A percentile compares a stretch with the other conserved stretches of the same genome.
These are phyloP conservation scores for Gobio gobio DNA, from an alignment of 2,113 vertebrate species.

Conservation along the genomic window DNA sequence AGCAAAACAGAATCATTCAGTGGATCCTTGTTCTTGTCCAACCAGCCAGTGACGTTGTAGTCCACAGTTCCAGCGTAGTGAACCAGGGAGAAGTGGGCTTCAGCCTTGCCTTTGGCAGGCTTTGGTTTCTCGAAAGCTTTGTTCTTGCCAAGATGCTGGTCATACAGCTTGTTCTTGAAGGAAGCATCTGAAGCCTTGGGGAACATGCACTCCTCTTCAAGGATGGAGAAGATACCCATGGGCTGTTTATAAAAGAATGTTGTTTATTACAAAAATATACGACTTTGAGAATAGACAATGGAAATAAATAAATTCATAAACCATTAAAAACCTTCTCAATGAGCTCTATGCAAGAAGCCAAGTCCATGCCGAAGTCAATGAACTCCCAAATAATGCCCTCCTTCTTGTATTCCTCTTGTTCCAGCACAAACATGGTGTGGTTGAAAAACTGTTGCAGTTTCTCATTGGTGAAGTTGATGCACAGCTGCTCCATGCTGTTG, in stretches of 20 bases:
- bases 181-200: conserved; percentile 71
- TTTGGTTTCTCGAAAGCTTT: too few relatives aligned
- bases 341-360: conserved; percentile 89
- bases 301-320: neutral
- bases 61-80: conserved; percentile 72
- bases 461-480: conserved; percentile 90
- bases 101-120: too few relatives aligned
- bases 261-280: neutral
- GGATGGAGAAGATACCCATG: conserved; percentile 75
- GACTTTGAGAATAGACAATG: neutral
- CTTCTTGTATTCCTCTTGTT: conserved; percentile 88
- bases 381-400: conserved; percentile 89
- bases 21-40: conserved; percentile 64
- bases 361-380: conserved; percentile 91
- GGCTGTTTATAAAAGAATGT: conserved; percentile 61
- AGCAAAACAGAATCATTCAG: conserved; percentile 59
- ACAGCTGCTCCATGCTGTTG: too few relatives aligned
- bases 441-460: conserved; percentile 88
- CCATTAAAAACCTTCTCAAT: conserved; percentile 82
- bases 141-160: too few relatives aligned
- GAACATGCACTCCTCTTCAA: conserved; percentile 79
- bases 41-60: conserved; percentile 74
- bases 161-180: conserved; percentile 50
- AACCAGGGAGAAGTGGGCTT: too few relatives aligned
- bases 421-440: conserved; percentile 84